Evolutionary conservation across 2,797 vertebrate species (phyloP).

Genomic region (Myotis findleyi): DNA sequence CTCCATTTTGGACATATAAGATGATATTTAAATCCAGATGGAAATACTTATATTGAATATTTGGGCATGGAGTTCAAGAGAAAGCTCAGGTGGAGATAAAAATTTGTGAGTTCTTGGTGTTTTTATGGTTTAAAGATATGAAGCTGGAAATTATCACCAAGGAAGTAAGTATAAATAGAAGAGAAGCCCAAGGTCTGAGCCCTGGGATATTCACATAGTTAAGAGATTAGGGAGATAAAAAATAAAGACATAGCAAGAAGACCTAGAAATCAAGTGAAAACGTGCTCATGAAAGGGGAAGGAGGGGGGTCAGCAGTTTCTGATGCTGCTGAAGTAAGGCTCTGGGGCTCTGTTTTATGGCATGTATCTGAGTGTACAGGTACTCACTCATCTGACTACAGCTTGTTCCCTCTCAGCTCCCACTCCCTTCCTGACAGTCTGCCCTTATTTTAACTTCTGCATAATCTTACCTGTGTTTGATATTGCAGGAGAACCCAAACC

Average conservation of each 20-base stretch:
- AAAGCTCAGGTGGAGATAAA: conserved; percentile 2
- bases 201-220: neutral
- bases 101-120: conserved; percentile 2
- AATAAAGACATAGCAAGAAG: neutral
- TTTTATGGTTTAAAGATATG: conserved; percentile 38
- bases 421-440: neutral
- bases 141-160: neutral
- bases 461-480: conserved; percentile 40
- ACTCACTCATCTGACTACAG: neutral
- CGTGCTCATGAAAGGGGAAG: neutral
- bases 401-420: neutral
- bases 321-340: neutral
- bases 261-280: conserved; percentile 33
- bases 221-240: conserved; percentile 21
- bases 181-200: neutral
- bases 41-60: conserved; percentile 1
- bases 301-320: neutral
- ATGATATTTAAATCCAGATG: conserved; percentile 28
- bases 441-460: neutral
- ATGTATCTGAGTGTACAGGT: neutral
- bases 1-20: conserved; percentile 6
- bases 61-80: neutral
- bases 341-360: neutral
- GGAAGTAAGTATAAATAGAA: neutral
- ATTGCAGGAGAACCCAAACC: conserved; percentile 97